Conservation (phyloP, 2,888 invertebrate species). For the Pollenia amentaria region DNA sequence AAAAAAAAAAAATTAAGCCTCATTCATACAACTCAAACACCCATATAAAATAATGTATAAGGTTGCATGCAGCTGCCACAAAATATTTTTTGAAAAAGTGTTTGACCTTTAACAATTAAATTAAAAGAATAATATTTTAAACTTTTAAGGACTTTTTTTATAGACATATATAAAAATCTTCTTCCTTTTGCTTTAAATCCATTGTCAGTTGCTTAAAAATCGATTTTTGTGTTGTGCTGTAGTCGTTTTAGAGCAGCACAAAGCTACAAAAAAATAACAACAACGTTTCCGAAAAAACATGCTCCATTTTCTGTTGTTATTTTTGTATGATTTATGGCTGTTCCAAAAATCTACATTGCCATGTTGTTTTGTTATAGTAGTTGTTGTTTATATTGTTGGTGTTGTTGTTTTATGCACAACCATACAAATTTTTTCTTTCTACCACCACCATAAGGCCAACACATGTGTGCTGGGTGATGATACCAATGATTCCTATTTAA, state of each 20-base stretch:
- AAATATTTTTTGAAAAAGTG: conserved; percentile 41
- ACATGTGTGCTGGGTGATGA: conserved; percentile 58
- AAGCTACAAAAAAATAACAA: conserved; percentile 22
- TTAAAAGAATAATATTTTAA: conserved; percentile 56
- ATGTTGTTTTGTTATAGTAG: conserved; percentile 61
- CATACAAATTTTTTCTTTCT: conserved; percentile 44
- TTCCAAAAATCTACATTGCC: conserved; percentile 73
- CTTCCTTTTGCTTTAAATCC: background rate
- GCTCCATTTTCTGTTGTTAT: conserved; percentile 72
- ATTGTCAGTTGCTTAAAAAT: conserved; percentile 52
- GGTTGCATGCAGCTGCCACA: conserved; percentile 57
- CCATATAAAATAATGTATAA: background rate
- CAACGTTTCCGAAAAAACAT: conserved; percentile 56
- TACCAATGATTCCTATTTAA: conserved; percentile 34
- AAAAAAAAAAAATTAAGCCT: conserved; percentile 37
- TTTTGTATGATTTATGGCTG: conserved; percentile 70
- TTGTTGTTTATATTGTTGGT: conserved; percentile 14
- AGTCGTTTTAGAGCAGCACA: background rate
- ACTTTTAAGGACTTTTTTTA: conserved; percentile 39
- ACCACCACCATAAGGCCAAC: conserved; percentile 63
- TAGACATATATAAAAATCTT: background rate
- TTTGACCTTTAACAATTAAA: conserved; percentile 63
- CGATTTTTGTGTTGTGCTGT: conserved; percentile 41
- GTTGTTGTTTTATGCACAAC: conserved; percentile 39
- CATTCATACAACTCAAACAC: background rate